Evolutionary conservation across 2,797 vertebrate genomes (phyloP), one percentile per base, ranked within the genome.

Genomic region (Falco rusticolus): DNA sequence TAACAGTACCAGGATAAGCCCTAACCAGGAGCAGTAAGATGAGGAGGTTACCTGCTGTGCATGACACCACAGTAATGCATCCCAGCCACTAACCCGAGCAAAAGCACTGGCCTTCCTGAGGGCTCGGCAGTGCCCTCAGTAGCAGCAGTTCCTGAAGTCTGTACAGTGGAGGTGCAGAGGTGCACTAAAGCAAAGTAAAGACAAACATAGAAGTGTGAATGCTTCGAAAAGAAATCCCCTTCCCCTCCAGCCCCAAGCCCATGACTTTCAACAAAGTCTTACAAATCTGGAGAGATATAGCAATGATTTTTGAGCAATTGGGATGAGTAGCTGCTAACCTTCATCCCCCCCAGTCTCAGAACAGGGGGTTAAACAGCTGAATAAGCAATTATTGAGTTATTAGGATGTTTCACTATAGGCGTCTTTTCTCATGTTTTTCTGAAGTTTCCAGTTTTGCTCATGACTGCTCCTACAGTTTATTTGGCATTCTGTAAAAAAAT

Each of bases 11-110:
- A 43, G 31, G 34, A 72, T n/a, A 71, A 88, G 47, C 5, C 25
- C 22, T 29, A 53, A 64, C 20, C 0, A 1, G 34, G n/a, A 51
- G 26, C 14, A 75, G 34, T 11, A 41, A 51, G 6, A 10, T 2
- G 28, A 50, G 69, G 28, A 39, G 25, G 14, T n/a, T 20, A 7
- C 43, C 8, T 41, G 16, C 37, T 13, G 16, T 14, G 10, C 25
- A 9, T 0, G 2, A n/a, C 16, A 33, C 5, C 5, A 9, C 17
- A 19, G 16, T n/a, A 21, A n/a, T 6, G n/a, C 24, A 33, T 21
- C n/a, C 21, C 68, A 90, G 45, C 19, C 29, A 26, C 16, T 22
- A 22, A 19, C 6, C 6, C 41, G 34, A 14, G 21, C 5, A 24
- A 85, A 59, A 70, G 16, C 34, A 37, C 1, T 34, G 16, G 15